Evolutionary conservation across 2,113 vertebrate species (phyloP).

Genomic region (Campylomormyrus numenius): DNA sequence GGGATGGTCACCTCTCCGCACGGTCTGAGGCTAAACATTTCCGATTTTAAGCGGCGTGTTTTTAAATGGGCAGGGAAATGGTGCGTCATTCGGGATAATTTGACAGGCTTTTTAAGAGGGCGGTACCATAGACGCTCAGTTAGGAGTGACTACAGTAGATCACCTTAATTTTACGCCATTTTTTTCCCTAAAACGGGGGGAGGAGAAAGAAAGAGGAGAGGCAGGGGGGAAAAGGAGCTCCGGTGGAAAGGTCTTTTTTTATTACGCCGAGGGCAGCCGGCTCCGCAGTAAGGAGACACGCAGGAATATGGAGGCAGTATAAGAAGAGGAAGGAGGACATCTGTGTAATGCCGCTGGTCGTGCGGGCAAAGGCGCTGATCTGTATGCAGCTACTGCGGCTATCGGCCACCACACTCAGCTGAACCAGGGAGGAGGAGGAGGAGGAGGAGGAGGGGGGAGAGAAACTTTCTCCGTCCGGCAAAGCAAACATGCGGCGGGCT

Average conservation of each 20-base stretch:
- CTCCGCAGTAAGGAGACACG: not conserved
- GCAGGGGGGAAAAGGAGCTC: not conserved
- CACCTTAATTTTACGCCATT: slow-evolving; percentile 23
- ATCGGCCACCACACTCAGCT: slow-evolving; percentile 13
- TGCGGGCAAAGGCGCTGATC: slow-evolving; percentile 16
- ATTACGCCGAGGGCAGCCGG: not conserved
- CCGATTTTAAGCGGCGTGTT: not conserved
- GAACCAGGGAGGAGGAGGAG: not conserved
- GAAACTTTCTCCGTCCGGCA: slow-evolving; percentile 24
- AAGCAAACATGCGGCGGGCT: slow-evolving; percentile 51
- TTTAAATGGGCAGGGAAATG: slow-evolving; percentile 6
- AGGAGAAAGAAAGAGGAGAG: not conserved
- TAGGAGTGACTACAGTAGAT: not conserved
- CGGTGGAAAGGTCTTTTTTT: not conserved
- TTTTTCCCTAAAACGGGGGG: not conserved
- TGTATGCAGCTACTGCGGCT: slow-evolving; percentile 38
- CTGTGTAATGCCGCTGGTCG: slow-evolving; percentile 1
- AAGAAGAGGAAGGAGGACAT: slow-evolving; percentile 12
- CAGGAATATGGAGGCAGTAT: not conserved
- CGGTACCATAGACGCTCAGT: slow-evolving; percentile 7
- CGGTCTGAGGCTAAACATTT: not conserved
- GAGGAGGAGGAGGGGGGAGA: not conserved
- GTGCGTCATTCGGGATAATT: slow-evolving; percentile 9
- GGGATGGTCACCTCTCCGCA: not conserved
- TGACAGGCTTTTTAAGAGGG: slow-evolving; percentile 1